Conservation (phyloP, 2,888 invertebrate genomes). For the Napeogenes sylphis region DNA sequence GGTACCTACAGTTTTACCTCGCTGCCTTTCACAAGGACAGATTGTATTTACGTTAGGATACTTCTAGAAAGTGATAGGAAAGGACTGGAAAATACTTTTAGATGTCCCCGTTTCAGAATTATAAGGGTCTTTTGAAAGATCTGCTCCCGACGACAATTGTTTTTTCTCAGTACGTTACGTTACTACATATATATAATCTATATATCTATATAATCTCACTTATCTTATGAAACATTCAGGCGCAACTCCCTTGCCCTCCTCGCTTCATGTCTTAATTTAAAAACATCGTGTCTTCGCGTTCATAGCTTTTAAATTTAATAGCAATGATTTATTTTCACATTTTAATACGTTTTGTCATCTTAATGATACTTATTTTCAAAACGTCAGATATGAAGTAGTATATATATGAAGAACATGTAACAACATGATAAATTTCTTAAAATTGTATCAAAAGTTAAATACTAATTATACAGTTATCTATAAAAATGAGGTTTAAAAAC, state of each 20-base stretch:
- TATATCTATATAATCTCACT: not conserved
- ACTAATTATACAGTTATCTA: too few species aligned
- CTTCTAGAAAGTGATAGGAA: constrained; percentile 31
- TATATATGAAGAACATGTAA: too few species aligned
- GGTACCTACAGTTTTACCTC: constrained; percentile 19
- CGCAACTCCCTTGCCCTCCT: not conserved
- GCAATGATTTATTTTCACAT: too few species aligned
- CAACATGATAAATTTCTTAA: too few species aligned
- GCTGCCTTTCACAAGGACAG: constrained; percentile 27
- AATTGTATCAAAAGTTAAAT: too few species aligned
- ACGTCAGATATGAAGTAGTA: too few species aligned
- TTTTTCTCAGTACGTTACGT: constrained; percentile 7
- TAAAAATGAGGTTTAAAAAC: too few species aligned
- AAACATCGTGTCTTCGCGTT: constrained; percentile 3
- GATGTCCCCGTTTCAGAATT: constrained; percentile 16
- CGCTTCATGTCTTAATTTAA: not conserved
- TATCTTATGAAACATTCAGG: not conserved
- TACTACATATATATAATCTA: too few species aligned
- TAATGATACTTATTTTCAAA: too few species aligned
- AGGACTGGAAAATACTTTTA: constrained; percentile 27
- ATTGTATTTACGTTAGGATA: constrained; percentile 35
- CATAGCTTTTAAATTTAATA: not conserved
- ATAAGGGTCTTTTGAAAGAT: constrained; percentile 18
- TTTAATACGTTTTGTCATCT: too few species aligned
- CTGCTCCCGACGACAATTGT: constrained; percentile 23